Percentiles rank a stretch among this genome's conserved stretches.
phyloP scores from a whole-genome alignment of 2,888 invertebrate species.

The Melanchra persicariae region DNA sequence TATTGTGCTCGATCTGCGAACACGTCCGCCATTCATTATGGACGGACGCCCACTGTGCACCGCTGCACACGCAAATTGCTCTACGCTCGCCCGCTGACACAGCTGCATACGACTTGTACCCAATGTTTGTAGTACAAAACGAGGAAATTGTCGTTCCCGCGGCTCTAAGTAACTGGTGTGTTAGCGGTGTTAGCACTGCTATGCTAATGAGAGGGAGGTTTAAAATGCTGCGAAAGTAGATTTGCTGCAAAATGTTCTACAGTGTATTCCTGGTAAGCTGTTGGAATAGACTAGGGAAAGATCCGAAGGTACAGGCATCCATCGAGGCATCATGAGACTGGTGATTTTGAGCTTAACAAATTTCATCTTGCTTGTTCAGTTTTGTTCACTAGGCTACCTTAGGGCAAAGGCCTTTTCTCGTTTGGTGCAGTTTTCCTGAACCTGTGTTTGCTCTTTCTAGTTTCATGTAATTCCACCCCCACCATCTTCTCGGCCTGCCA shows the following conservation, averaged over 20 bases:
- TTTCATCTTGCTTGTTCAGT: not conserved
- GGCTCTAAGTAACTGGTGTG: constrained; percentile 73
- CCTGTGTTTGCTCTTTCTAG: not conserved
- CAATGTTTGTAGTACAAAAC: constrained; percentile 79
- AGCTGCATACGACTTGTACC: constrained; percentile 74
- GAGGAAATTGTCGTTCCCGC: constrained; percentile 75
- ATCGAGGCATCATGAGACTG: not conserved
- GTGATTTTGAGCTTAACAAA: not conserved
- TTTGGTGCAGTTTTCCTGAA: not conserved
- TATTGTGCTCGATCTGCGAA: constrained; percentile 79
- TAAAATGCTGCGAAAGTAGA: constrained; percentile 59
- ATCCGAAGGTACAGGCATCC: not conserved
- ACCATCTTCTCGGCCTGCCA: not conserved
- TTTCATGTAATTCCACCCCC: not conserved
- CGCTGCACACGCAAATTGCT: constrained; percentile 87
- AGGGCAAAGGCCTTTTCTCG: not conserved
- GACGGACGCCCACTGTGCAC: constrained; percentile 86
- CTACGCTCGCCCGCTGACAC: constrained; percentile 82
- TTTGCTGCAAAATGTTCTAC: constrained; percentile 13
- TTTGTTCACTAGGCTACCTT: not conserved
- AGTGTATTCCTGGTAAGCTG: constrained; percentile 1
- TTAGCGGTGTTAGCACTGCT: constrained; percentile 74
- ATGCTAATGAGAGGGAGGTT: constrained; percentile 69
- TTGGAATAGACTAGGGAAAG: not conserved
- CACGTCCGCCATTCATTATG: constrained; percentile 83